Evolutionary conservation across 1,140 invertebrate genomes (phyloP), one percentile per base, ranked within the genome.

Genomic region (Meloidogyne chitwoodi): DNA sequence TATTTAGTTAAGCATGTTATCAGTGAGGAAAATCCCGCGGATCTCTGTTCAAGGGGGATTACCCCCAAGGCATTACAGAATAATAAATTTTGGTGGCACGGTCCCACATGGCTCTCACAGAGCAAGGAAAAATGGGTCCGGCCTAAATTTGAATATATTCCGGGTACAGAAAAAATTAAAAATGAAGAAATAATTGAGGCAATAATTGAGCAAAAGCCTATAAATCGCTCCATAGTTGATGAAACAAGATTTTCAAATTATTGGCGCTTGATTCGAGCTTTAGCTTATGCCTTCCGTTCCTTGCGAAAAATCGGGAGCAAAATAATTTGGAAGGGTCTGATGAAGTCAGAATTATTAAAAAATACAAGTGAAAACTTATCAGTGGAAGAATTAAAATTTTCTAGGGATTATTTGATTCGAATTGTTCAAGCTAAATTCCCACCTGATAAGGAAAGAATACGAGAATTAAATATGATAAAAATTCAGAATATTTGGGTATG

Each of bases 11-110:
- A 65, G 27, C 74, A 80, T 61, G 44, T 81, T 27, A 31, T 68
- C 0, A 63, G 75, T 1, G 64, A 48, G 16, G 34, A 67, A 16
- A 80, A 80, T 63, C 79, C 79, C 5, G 78, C 79, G 0, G 79
- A 80, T 31, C 6, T 77, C 2, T n/a, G 27, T 1, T 72, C 34
- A 48, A 27, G 79, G 1, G 79, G 79, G 16, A 67, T 44, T 24
- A 66, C 61, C 0, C 48, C 61, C 14, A 16, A 77, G 10, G 78
- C 77, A 62, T 65, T 80, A 19, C 8, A 29, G 10, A 38, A 69
- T 24, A 16, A 77, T 48, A 1, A 11, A 4, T 19, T 80, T 14
- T 80, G 78, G 78, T 80, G 71, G 71, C 22, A 70, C 4, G 78
- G 78, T 38, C 78, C 78, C 5, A 61, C 29, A 6, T 80, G 26